phyloP scores from a whole-genome alignment of 1,140 invertebrate genomes.

The Maniola jurtina region DNA sequence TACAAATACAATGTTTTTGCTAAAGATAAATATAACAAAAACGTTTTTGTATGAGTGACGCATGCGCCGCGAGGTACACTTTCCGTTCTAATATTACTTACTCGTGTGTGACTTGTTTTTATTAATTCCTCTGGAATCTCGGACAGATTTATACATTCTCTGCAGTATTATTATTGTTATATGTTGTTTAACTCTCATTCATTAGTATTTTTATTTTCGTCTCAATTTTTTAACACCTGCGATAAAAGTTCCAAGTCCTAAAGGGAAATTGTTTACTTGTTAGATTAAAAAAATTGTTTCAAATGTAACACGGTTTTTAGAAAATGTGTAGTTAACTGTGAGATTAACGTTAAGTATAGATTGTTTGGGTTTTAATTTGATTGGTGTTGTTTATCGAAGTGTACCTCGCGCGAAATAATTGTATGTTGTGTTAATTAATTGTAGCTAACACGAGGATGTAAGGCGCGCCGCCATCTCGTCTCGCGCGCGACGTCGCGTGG shows the following conservation, averaged over 20 bases:
- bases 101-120: too few relatives aligned
- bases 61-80: neutral
- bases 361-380: neutral
- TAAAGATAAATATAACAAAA: neutral
- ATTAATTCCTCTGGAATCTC: neutral
- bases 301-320: neutral
- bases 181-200: neutral
- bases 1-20: slow-evolving; percentile 2
- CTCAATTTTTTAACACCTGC: neutral
- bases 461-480: slow-evolving; percentile 11
- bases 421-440: slow-evolving; percentile 53
- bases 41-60: too few relatives aligned
- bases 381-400: slow-evolving; percentile 7
- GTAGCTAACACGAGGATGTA: slow-evolving; percentile 48
- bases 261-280: too few relatives aligned
- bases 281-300: neutral
- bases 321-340: neutral
- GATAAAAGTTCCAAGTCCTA: too few relatives aligned
- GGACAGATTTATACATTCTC: neutral
- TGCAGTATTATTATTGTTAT: neutral
- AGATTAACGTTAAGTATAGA: neutral
- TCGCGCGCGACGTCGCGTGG: neutral
- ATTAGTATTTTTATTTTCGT: neutral
- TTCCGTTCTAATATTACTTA: neutral
- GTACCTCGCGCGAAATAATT: slow-evolving; percentile 40